Evolutionary conservation across 2,888 invertebrate genomes (phyloP).

Genomic region (Thecocarcelia acutangulata): DNA sequence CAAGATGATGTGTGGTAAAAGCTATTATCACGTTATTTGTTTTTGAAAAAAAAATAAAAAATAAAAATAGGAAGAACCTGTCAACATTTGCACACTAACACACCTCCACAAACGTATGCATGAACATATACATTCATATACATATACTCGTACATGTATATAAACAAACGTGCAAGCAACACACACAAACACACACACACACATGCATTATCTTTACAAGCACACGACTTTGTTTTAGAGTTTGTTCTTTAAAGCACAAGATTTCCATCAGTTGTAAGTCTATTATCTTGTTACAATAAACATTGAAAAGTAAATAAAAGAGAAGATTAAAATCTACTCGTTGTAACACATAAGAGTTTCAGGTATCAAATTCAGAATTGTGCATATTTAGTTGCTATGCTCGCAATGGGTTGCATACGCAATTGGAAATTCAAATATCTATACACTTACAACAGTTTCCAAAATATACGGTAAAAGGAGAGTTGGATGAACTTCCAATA

Average conservation of each 20-base stretch:
- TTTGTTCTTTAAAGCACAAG: background rate
- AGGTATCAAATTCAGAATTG: too few species aligned
- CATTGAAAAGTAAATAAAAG: background rate
- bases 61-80: constrained; percentile 25
- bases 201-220: background rate
- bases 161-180: too few species aligned
- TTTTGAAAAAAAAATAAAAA: background rate
- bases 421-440: too few species aligned
- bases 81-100: constrained; percentile 22
- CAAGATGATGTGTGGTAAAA: constrained; percentile 53
- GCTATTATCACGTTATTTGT: constrained; percentile 61
- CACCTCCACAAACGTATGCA: background rate
- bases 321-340: background rate
- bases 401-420: too few species aligned
- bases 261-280: constrained; percentile 15
- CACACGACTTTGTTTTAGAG: constrained; percentile 11
- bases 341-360: too few species aligned
- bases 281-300: constrained; percentile 11
- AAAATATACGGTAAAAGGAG: too few species aligned
- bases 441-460: too few species aligned
- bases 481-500: too few species aligned
- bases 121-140: background rate
- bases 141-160: too few species aligned
- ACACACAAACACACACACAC: background rate
- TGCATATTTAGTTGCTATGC: too few species aligned